Evolutionary conservation across 2,797 vertebrate genomes (phyloP), one percentile per base, ranked within the genome.

Genomic region (Smutsia gigantea): DNA sequence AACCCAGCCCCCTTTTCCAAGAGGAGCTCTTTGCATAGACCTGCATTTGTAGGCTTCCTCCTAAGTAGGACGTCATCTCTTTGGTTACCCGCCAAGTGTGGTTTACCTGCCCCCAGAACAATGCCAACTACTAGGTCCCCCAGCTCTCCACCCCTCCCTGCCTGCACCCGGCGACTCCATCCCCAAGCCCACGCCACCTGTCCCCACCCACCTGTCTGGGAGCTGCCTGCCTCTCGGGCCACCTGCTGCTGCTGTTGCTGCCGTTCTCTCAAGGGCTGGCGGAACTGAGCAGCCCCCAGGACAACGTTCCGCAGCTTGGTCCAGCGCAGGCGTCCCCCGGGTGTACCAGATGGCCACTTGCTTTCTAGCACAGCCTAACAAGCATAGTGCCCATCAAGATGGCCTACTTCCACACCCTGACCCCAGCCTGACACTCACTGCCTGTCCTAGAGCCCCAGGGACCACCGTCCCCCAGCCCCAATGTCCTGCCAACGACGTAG

Each of bases 241-340:
- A 88, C 71, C 21, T 75, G 98, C 98, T 57, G 97, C 97, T 9
- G 75, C 49, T 55, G 91, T 92, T 96, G 98, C 37, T 98, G 97
- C 11, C 99, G 98, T 5, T 98, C 98, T 97, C 98, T 98, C 98
- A 99, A 98, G 78, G 99, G 99, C 97, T 99, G 99, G 53, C 99
- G 99, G 97, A 99, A 99, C 97, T 99, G 99, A 39, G 99, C 99
- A 1, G 99, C 99, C 2, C 99, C 99, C 98, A 99, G 97, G 23
- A 99, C 97, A 23, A 99, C 99, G 23, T 99, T 99, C 64, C 99
- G 99, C 7, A 99, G 99, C 97, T 99, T 99, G 96, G 99, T 99
- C 99, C 99, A 99, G 93, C 99, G 99, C 90, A 99, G 99, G 9
- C 99, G 99, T 25, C 99, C 99, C 0, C 99, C 99, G 77, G 99